Base-by-base conservation (phyloP, 2,797 vertebrate genomes). In the Lithobates sylvaticus region DNA sequence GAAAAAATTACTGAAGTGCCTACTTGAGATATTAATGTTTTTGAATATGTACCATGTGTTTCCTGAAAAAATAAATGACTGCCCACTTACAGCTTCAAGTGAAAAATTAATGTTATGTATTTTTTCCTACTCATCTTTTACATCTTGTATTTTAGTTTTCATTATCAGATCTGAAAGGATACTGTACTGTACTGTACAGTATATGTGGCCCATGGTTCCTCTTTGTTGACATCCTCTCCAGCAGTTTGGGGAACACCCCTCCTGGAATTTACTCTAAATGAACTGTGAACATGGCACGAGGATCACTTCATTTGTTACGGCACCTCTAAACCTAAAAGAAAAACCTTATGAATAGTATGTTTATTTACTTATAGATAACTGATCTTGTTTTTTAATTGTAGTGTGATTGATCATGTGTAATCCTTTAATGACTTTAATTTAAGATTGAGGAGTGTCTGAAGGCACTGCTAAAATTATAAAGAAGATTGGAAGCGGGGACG, bases 41-140 rank as follows among this genome's bases (percentile, higher is more conserved):
- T 81, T 42, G 68, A 68, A 26, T 71, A 71, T 81, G 50, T 76
- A 21, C 71, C 26, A 47, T 26, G n/a, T 50, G 12, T 72, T 81
- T 21, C 69, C 32, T 81, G 79, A 39, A 27, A 73, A 39, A 64
- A 1, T 27, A 61, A 81, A 72, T 73, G 61, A 42, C 36, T 61
- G 32, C 39, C 42, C 34, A 54, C 68, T 27, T 70, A 54, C 32
- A 70, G 29, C 32, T 81, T 81, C 36, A 39, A 42, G 23, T 12
- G 18, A 42, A 72, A 39, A 72, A 39, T 39, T 4, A 21, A 73
- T 81, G 47, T 81, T 81, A 73, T 72, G 29, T 72, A 21, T 26
- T 34, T 18, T 42, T 3, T 21, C 34, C n/a, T 21, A 61, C 36
- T 70, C 8, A 80, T n/a, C 12, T 15, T 26, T 65, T 68, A 68